Evolutionary conservation across 2,888 invertebrate genomes (phyloP), one percentile per base, ranked within the genome.

Genomic region (Dolichopus griseipennis): DNA sequence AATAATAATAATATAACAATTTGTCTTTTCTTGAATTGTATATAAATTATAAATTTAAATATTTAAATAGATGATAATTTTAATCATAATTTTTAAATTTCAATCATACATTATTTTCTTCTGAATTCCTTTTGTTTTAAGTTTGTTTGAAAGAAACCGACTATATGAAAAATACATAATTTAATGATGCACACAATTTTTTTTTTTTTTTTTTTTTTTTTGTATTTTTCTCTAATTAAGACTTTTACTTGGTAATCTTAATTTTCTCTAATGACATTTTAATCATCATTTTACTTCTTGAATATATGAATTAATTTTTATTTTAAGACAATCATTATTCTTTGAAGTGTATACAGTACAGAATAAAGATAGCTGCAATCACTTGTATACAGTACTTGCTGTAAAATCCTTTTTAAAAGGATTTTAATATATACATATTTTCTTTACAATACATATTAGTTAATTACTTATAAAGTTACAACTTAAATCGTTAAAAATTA

Each of bases 231-330:
- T 27, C 27, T 27, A 27, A 27, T 27, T 27, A 37, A 10, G 52
- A 37, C 12, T 52, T 52, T 52, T 52, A 52, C n/a, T 52, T 52
- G 52, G 8, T 5, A 52, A 52, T 52, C 52, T 52, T 52, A 52
- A 52, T 52, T 52, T 52, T 12, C 52, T 52, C 52, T 52, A 52
- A 52, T 52, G 52, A 52, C 52, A 52, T 52, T 52, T 52, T 52
- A 52, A 52, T 52, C 52, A 52, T 52, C n/a, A 52, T 52, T 52
- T 18, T 52, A 52, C 52, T 52, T 18, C 52, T 52, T 52, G 52
- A 52, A 52, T 52, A 18, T 18, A 41, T 52, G 6, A 52, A 52
- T 12, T 52, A 12, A 52, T 52, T 15, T 52, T n/a, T 37, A 37
- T 37, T 37, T 10, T 37, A 37, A 8, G 18, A 52, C 52, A 52